A percentile compares a stretch with the other conserved stretches of the same genome.
These are phyloP conservation scores for Octopus bimaculoides DNA, from an alignment of 1,140 invertebrate species.

Conservation along the genomic window DNA sequence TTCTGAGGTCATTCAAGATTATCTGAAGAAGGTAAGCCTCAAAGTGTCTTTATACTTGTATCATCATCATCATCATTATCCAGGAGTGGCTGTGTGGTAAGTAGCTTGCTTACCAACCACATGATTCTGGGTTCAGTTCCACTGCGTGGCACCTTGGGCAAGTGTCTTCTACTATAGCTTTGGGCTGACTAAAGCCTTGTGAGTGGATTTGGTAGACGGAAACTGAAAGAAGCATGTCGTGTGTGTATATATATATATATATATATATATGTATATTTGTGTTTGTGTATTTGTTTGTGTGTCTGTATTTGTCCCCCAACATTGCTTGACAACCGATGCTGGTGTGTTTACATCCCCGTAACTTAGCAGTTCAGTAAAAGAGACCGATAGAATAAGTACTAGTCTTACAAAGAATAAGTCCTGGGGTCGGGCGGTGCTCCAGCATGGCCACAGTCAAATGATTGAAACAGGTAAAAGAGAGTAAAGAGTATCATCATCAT, in stretches of 20 bases:
- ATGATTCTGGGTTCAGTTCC: background rate
- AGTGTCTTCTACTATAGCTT: background rate
- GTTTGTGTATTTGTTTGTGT: no score
- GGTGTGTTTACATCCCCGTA: no score
- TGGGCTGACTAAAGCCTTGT: background rate
- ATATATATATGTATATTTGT: no score
- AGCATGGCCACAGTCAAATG: no score
- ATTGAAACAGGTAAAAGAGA: no score
- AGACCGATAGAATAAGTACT: no score
- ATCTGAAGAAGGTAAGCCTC: slow-evolving; percentile 36
- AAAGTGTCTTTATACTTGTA: background rate
- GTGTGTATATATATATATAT: no score
- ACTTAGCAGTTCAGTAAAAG: no score
- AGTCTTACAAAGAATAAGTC: no score
- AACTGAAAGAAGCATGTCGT: background rate
- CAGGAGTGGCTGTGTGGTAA: background rate
- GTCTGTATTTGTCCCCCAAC: no score
- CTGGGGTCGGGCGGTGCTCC: no score
- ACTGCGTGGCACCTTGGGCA: background rate
- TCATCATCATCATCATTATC: background rate
- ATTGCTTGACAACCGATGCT: no score
- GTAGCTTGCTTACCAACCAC: background rate
- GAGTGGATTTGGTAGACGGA: background rate
- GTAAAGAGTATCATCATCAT: background rate
- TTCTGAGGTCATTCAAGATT: slow-evolving; percentile 39